Evolutionary conservation across 2,113 vertebrate species (phyloP).

Genomic region (Pachypanchax playfairii): DNA sequence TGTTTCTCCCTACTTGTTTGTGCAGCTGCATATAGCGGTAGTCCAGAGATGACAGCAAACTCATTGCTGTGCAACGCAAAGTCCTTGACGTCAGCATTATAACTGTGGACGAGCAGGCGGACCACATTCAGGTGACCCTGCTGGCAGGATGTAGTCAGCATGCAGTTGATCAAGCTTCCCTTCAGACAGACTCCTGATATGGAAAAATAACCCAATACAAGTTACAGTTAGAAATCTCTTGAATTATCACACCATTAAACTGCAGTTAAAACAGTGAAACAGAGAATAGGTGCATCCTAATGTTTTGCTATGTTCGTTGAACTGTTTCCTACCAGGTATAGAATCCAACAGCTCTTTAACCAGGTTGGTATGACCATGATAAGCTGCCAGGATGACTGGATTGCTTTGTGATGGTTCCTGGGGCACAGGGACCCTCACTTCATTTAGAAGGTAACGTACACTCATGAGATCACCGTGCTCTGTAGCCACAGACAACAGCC

Average conservation of each 20-base stretch:
- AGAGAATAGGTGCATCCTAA: no score
- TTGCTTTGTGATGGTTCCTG: constrained; percentile 84
- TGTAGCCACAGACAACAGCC: constrained; percentile 81
- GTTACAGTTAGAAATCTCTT: not conserved
- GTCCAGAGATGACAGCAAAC: constrained; percentile 86
- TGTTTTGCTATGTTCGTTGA: no score
- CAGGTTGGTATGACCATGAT: constrained; percentile 82
- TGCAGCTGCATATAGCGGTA: constrained; percentile 90
- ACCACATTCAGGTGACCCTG: constrained; percentile 87
- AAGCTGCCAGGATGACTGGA: constrained; percentile 87
- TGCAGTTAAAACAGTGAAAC: no score
- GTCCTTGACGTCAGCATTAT: constrained; percentile 85
- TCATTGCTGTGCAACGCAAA: constrained; percentile 84
- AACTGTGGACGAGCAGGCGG: constrained; percentile 83
- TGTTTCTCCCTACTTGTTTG: constrained; percentile 80
- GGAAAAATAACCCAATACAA: not conserved
- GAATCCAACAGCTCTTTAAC: constrained; percentile 88
- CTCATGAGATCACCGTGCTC: constrained; percentile 85
- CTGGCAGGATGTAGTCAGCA: constrained; percentile 89
- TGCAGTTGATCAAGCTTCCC: constrained; percentile 88
- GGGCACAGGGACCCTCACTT: constrained; percentile 77
- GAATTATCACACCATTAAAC: no score
- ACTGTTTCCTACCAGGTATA: constrained; percentile 81
- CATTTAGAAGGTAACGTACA: constrained; percentile 85
- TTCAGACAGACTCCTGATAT: constrained; percentile 74